phyloP scores from a whole-genome alignment of 1,140 invertebrate species.

The Phymorhynchus buccinoides region DNA sequence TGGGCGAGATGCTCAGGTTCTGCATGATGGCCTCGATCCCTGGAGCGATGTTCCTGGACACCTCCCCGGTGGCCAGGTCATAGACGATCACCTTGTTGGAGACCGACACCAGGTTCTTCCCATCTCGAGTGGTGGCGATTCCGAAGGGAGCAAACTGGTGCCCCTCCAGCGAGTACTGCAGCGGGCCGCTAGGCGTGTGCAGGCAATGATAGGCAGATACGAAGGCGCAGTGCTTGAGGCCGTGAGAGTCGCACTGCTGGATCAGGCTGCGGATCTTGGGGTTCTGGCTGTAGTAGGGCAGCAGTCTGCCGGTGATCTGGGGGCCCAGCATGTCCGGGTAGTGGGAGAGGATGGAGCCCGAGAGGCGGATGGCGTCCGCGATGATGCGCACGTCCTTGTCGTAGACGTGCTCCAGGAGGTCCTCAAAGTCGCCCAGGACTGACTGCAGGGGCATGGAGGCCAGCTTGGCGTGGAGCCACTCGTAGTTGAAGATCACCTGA shows the following conservation, averaged over 20 bases:
- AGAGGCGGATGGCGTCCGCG: slow-evolving; percentile 93
- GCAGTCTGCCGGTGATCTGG: slow-evolving; percentile 91
- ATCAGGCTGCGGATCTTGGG: slow-evolving; percentile 87
- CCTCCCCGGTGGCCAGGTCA: slow-evolving; percentile 80
- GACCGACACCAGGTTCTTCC: slow-evolving; percentile 94
- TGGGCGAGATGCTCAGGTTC: slow-evolving; percentile 91
- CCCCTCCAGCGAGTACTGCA: slow-evolving; percentile 97
- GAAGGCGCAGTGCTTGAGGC: slow-evolving; percentile 89
- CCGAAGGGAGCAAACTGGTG: slow-evolving; percentile 98
- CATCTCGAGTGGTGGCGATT: slow-evolving; percentile 92
- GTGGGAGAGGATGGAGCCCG: slow-evolving; percentile 79
- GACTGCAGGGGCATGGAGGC: slow-evolving; percentile 93
- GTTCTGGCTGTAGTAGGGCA: slow-evolving; percentile 79
- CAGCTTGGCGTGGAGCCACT: slow-evolving; percentile 97
- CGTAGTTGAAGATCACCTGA: slow-evolving; percentile 89
- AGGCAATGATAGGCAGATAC: slow-evolving; percentile 95
- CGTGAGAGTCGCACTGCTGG: slow-evolving; percentile 87
- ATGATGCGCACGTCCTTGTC: slow-evolving; percentile 91
- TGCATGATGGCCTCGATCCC: slow-evolving; percentile 95
- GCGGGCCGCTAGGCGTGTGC: slow-evolving; percentile 96
- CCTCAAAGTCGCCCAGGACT: slow-evolving; percentile 95
- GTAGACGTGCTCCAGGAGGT: slow-evolving; percentile 85
- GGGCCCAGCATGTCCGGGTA: slow-evolving; percentile 97
- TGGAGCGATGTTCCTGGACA: slow-evolving; percentile 82
- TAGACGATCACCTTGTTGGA: slow-evolving; percentile 98